Evolutionary conservation across 2,797 vertebrate species (phyloP), one percentile per base, ranked within the genome.

Genomic region (Rhinoraja longicauda): DNA sequence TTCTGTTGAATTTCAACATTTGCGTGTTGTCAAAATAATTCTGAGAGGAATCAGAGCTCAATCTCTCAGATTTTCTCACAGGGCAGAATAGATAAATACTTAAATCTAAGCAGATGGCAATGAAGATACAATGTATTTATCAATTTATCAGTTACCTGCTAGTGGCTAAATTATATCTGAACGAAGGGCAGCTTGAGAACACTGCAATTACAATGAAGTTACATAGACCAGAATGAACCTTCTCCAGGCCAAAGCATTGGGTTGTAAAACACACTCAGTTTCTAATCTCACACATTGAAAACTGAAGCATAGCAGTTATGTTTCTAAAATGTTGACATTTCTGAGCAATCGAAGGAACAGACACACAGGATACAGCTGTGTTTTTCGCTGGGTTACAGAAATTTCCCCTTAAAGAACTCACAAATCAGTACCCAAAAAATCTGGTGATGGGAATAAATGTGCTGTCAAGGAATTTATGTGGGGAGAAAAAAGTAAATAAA

Each of bases 1-100:
- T 53, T 91, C 88, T 73, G 36, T 45, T 92, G 70, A 39, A 53
- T 75, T 75, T 73, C 36, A 92, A 75, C 90, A 73, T 53, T 90
- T 73, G 10, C 24, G 21, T 57, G 45, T 92, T 13, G 70, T 92
- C 36, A 70, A 75, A 75, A 92, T 53, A 73, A 45, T 45, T 53
- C 39, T 10, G 24, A 72, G 24, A 8, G 4, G 73, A 45, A 73
- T 75, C 24, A 53, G 67, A 53, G 39, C 39, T 73, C 36, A 88
- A 88, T 64, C 59, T 17, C 19, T 2, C 36, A 53, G 21, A 67
- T 92, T 70, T 72, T 75, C 70, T 53, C 36, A 24, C 36, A 73
- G 15, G 3, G 32, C 90, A 91, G 88, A 91, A 53, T 72, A 36
- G 24, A 9, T n/a, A 7, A 72, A 64, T 10, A 26, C 62, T 67